Conservation (phyloP, 1,140 invertebrate genomes). For the Sinella curviseta region DNA sequence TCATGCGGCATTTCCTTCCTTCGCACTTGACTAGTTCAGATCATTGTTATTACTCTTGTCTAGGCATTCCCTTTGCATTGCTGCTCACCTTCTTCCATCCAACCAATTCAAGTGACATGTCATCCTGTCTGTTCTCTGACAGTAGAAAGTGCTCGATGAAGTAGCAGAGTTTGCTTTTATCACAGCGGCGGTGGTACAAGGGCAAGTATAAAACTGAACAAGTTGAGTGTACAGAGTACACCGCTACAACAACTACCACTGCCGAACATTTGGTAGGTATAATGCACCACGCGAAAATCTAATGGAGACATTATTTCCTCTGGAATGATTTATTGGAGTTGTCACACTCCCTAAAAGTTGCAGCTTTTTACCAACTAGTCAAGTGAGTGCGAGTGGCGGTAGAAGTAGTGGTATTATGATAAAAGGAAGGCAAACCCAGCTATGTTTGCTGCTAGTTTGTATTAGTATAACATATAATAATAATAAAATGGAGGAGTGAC, state of each 20-base stretch:
- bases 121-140: neutral
- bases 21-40: neutral
- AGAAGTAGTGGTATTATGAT: too few relatives aligned
- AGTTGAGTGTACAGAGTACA: too few relatives aligned
- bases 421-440: too few relatives aligned
- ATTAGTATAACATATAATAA: too few relatives aligned
- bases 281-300: neutral
- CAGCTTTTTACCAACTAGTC: neutral
- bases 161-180: too few relatives aligned
- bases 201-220: too few relatives aligned
- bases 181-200: too few relatives aligned
- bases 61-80: neutral
- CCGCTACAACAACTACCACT: neutral
- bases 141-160: neutral
- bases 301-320: slow-evolving; percentile 34
- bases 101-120: neutral
- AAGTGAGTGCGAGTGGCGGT: too few relatives aligned
- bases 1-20: neutral
- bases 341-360: slow-evolving; percentile 22
- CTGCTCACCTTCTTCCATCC: too few relatives aligned
- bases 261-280: neutral
- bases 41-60: neutral
- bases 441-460: too few relatives aligned
- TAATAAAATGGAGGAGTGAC: too few relatives aligned
- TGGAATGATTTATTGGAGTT: slow-evolving; percentile 41